These are phyloP conservation scores for Symphodus melops DNA, from an alignment of 2,113 vertebrate species.

Conservation along the genomic window DNA sequence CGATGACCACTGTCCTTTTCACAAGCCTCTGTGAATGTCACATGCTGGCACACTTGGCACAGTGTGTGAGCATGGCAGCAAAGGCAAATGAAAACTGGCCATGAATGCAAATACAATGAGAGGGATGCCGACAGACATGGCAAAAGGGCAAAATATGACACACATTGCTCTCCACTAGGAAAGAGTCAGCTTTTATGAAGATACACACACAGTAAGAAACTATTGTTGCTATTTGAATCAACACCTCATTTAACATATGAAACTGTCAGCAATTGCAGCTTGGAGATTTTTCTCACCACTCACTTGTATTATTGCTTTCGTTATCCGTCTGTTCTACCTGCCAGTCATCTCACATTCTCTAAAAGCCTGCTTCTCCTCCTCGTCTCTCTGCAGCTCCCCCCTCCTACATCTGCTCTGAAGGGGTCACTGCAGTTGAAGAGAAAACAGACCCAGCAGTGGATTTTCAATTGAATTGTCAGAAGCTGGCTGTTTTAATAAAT, in stretches of 20 bases:
- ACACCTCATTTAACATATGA: slow-evolving; percentile 36
- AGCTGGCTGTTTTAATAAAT: slow-evolving; percentile 80
- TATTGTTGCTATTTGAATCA: slow-evolving; percentile 54
- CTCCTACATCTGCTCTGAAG: slow-evolving; percentile 50
- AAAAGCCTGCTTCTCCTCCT: slow-evolving; percentile 44
- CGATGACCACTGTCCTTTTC: slow-evolving; percentile 67
- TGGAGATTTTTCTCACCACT: slow-evolving; percentile 41
- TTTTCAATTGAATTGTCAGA: slow-evolving; percentile 80
- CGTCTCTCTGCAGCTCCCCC: slow-evolving; percentile 23
- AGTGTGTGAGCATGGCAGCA: slow-evolving; percentile 32
- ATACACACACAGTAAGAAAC: slow-evolving; percentile 34
- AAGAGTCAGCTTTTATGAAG: slow-evolving; percentile 39
- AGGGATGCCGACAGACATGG: slow-evolving; percentile 59
- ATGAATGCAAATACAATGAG: slow-evolving; percentile 74
- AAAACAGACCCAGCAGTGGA: slow-evolving; percentile 76
- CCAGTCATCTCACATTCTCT: slow-evolving; percentile 59
- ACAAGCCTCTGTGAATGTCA: slow-evolving; percentile 72
- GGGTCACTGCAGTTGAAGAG: slow-evolving; percentile 70
- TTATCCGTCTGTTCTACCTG: slow-evolving; percentile 58
- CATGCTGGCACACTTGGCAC: slow-evolving; percentile 73
- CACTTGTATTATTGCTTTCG: slow-evolving; percentile 23
- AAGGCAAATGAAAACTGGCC: slow-evolving; percentile 65
- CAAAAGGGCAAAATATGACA: slow-evolving; percentile 72
- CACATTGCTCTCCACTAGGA: slow-evolving; percentile 42
- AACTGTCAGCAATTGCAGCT: slow-evolving; percentile 54